Conservation (phyloP, 2,113 vertebrate genomes). For the Diadophis punctatus region DNA sequence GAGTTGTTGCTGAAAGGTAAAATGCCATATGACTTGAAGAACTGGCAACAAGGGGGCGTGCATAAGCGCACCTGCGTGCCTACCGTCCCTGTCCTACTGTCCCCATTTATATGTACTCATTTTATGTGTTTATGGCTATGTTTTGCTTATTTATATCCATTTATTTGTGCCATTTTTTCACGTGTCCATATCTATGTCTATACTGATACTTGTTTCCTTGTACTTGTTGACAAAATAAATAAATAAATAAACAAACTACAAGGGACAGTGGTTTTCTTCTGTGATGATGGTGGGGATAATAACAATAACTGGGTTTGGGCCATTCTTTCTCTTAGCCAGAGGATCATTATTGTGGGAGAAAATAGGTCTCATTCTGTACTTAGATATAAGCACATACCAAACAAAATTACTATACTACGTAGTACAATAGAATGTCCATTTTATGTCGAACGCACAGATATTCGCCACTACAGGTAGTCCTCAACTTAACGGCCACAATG, state of each 20-base stretch:
- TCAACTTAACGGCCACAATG: no score
- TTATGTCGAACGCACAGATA: not conserved
- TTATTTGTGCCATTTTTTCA: no score
- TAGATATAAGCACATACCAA: not conserved
- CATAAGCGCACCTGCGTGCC: no score
- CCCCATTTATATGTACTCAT: no score
- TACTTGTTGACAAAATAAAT: no score
- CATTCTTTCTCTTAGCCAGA: not conserved
- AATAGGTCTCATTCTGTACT: not conserved
- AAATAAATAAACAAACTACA: not conserved
- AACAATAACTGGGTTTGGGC: not conserved
- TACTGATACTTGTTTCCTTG: no score
- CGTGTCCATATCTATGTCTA: no score
- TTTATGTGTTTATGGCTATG: no score
- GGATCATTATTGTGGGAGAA: not conserved
- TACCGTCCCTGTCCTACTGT: no score
- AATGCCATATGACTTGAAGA: not conserved
- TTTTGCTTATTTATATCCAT: no score
- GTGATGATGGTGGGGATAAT: not conserved
- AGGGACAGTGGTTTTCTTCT: not conserved
- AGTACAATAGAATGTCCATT: not conserved
- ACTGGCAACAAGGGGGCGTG: no score
- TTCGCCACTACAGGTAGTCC: no score
- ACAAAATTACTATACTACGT: not conserved
- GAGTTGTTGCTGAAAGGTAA: not conserved